These are phyloP conservation scores for Mormyrus lacerda DNA, from an alignment of 2,113 vertebrate genomes.

Conservation along the genomic window DNA sequence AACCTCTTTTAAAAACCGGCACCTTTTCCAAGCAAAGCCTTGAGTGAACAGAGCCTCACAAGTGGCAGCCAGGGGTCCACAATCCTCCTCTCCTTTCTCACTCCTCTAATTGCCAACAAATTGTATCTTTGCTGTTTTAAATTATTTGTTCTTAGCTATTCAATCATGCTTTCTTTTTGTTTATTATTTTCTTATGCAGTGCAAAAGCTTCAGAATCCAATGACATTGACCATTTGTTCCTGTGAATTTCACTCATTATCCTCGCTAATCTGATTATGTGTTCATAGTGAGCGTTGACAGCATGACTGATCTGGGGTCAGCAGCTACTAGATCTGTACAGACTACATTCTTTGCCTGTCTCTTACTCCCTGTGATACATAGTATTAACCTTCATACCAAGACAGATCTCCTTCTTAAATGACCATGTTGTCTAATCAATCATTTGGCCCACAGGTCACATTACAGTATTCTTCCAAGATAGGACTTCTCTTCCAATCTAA, in stretches of 20 bases:
- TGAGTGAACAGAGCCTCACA: background rate
- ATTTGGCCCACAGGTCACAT: background rate
- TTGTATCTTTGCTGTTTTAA: background rate
- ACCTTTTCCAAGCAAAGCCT: background rate
- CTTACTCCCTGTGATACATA: background rate
- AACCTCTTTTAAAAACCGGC: background rate
- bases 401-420: background rate
- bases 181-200: background rate
- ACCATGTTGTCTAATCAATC: background rate
- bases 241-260: background rate
- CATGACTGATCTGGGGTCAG: background rate
- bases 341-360: background rate
- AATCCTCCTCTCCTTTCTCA: background rate
- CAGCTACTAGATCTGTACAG: background rate
- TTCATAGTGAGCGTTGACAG: background rate
- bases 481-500: background rate
- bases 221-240: background rate
- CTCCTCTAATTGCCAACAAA: background rate
- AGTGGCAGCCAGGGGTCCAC: background rate
- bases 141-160: background rate
- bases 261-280: background rate
- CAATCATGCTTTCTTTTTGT: background rate
- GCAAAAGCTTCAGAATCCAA: background rate
- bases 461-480: background rate
- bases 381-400: background rate